phyloP scores from a whole-genome alignment of 2,888 invertebrate species.

The Alentia gelatinosa region DNA sequence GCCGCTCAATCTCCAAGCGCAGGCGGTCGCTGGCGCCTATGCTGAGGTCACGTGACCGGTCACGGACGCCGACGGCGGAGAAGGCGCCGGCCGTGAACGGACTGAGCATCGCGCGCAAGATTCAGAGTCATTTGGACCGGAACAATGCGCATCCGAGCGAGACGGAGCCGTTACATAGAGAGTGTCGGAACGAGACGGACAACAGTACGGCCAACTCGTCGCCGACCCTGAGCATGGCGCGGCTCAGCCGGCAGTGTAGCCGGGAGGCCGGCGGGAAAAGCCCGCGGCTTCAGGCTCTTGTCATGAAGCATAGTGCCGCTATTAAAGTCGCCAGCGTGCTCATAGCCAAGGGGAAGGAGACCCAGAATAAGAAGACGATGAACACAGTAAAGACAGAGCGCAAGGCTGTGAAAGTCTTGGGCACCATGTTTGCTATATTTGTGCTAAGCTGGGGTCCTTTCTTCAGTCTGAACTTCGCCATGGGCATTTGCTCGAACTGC shows the following conservation, averaged over 20 bases:
- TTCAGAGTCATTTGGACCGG: constrained; percentile 43
- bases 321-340: constrained; percentile 76
- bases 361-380: constrained; percentile 65
- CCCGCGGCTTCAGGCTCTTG: constrained; percentile 67
- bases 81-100: not conserved
- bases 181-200: constrained; percentile 83
- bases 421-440: constrained; percentile 79
- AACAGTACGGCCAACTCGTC: constrained; percentile 83
- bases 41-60: not conserved
- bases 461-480: constrained; percentile 84
- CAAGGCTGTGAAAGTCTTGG: constrained; percentile 92
- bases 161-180: constrained; percentile 44
- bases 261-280: constrained; percentile 12
- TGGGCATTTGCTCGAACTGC: constrained; percentile 88
- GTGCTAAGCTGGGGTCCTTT: constrained; percentile 80
- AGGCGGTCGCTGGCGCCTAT: not conserved
- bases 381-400: constrained; percentile 90
- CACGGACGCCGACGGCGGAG: not conserved
- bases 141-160: constrained; percentile 53
- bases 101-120: constrained; percentile 31
- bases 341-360: constrained; percentile 69
- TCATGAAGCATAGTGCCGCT: constrained; percentile 75
- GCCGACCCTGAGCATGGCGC: constrained; percentile 19
- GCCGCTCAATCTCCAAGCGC: constrained; percentile 43
- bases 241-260: constrained; percentile 35